Evolutionary conservation across 1,140 invertebrate genomes (phyloP), one percentile per base, ranked within the genome.

Genomic region (Cyrtorhinus lividipennis): DNA sequence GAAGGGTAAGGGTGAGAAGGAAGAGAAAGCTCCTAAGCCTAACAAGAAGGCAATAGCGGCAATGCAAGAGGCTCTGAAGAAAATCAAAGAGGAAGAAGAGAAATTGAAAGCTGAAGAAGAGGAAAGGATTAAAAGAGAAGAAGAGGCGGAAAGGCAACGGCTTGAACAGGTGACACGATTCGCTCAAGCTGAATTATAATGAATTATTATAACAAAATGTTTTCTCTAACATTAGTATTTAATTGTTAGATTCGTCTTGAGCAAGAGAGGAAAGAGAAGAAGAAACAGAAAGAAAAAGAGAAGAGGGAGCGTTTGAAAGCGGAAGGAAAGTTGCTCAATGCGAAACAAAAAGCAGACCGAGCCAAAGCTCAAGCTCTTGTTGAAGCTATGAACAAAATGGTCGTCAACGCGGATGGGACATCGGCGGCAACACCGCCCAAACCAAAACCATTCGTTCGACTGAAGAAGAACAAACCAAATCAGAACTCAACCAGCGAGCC

Each of bases 251-350:
- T 89, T 38, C 80, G 83, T 65, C 73, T 90, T 65, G 90, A 94
- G 73, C 83, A 90, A 72, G 93, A 92, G 74, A 80, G 81, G 61
- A 95, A 93, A 72, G 87, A 94, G 68, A 84, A 81, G 66, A 93
- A 93, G 71, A 98, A 97, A 71, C 82, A 90, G 68, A 95, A 94
- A 71, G 92, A 97, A 77, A 96, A 96, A 69, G 93, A 96, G 71
- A 82, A 87, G 63, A 92, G 90, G 74, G 91, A 95, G 72, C 80
- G 90, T 70, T 74, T 95, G 38, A 97, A 96, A 73, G 89, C 88
- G 23, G 93, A 98, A 78, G 95, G 95, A 1, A 97, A 95, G 77
- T 76, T 95, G 23, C 73, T 98, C 27, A 95, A 92, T 2, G 81
- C 87, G 0, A 95, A 95, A 74, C 92, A 98, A 71, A 92, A 90